Base-by-base conservation (phyloP, 2,888 invertebrate genomes). In the Meteorus cinctellus region DNA sequence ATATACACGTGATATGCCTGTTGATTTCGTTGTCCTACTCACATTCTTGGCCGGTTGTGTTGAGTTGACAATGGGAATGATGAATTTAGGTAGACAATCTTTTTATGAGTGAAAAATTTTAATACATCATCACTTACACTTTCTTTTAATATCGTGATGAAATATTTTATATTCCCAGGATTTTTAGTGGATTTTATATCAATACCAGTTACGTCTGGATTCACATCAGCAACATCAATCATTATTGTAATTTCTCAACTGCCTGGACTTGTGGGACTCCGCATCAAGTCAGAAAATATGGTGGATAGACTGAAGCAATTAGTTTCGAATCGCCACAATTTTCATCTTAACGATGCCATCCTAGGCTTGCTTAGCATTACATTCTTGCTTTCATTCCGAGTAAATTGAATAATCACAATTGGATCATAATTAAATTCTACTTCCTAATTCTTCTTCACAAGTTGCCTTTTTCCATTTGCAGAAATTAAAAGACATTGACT, bases 131-230 rank as follows among this genome's bases (percentile, higher is more conserved):
- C 19, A 68, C 55, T 24, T 10, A 5, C 34, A 51, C 19, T 31
- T 59, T 14, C 76, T 31, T 31, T 27, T 8, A 2, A 12, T 41
- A 12, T 8, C 41, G 12, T 34, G 60, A 14, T 36, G 63, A 45
- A 19, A 51, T 65, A 63, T 74, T 80, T 71, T 19, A 84, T 85
- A 3, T 4, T 71, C 5, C 45, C 88, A 96, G 96, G 96, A 72
- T 96, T 96, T 88, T 90, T 96, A 81, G 94, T 96, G 74, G 95
- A 95, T 83, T 94, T 96, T 86, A 96, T 97, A 82, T 96, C 96
- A 0, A 92, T 94, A 34, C 94, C 96, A 12, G 95, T 96, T 71
- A 95, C 95, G 24, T 94, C 94, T 81, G 96, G 96, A 1, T 97
- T 97, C 88, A 96, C 96, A 60, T 94, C 96, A 1, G 96, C 95